Percentiles rank a stretch among this genome's conserved stretches.
phyloP scores from a whole-genome alignment of 2,888 invertebrate species.

The Tribolium freemani region DNA sequence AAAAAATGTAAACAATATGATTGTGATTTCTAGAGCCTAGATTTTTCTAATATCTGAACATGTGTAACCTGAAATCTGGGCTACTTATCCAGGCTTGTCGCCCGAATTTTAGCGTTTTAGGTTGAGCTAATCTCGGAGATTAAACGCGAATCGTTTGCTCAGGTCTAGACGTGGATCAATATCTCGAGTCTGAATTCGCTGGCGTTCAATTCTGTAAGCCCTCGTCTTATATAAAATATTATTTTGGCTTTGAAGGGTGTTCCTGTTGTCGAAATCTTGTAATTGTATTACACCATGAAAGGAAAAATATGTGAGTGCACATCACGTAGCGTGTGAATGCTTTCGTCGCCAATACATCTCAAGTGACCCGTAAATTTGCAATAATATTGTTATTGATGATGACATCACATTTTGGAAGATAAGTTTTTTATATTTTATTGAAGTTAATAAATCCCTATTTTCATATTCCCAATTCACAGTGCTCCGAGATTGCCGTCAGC shows the following conservation, averaged over 20 bases:
- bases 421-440: slow-evolving; percentile 61
- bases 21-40: too few species aligned
- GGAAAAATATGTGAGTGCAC: not conserved
- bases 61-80: too few species aligned
- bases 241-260: not conserved
- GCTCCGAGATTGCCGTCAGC: slow-evolving; percentile 59
- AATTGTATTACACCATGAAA: not conserved
- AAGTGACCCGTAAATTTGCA: slow-evolving; percentile 39
- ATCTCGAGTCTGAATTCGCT: not conserved
- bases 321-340: not conserved
- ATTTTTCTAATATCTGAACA: too few species aligned
- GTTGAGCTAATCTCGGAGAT: not conserved
- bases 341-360: slow-evolving; percentile 36
- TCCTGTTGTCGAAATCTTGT: not conserved
- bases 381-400: slow-evolving; percentile 53
- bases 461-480: slow-evolving; percentile 62
- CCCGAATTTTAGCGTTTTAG: not conserved
- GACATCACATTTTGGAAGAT: slow-evolving; percentile 53
- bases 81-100: too few species aligned
- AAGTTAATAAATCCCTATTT: slow-evolving; percentile 62
- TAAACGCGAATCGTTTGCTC: not conserved
- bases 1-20: too few species aligned
- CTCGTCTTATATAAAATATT: not conserved
- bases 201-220: not conserved
- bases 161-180: not conserved